Evolutionary conservation across 2,113 vertebrate species (phyloP).

Genomic region (Okapia johnstoni): DNA sequence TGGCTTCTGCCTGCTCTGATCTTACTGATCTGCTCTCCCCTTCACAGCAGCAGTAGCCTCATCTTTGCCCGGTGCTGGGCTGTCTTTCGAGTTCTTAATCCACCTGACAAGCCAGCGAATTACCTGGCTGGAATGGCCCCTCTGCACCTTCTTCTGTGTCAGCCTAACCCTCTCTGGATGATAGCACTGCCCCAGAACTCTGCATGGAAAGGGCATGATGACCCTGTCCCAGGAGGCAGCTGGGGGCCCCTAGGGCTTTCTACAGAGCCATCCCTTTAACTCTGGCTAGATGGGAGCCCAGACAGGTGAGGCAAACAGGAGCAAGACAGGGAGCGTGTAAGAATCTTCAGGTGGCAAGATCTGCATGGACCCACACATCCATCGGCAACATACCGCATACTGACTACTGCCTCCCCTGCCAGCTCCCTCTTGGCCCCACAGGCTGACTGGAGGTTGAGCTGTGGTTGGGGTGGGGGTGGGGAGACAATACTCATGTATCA

Average conservation of each 20-base stretch:
- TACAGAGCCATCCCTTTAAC: background rate
- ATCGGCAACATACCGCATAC: too few species aligned
- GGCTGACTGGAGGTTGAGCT: background rate
- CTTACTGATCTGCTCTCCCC: background rate
- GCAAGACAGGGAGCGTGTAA: background rate
- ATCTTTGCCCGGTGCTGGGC: background rate
- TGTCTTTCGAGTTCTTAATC: background rate
- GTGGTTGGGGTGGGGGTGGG: background rate
- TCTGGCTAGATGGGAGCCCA: slow-evolving; percentile 41
- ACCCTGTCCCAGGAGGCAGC: background rate
- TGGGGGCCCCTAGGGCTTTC: background rate
- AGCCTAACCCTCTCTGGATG: background rate
- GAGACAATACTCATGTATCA: background rate
- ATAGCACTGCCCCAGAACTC: background rate
- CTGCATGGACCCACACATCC: background rate
- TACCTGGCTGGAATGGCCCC: background rate
- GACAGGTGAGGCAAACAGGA: background rate
- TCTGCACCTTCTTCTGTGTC: background rate
- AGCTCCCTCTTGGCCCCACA: background rate
- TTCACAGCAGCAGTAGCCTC: background rate
- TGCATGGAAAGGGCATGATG: background rate
- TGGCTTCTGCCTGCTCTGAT: background rate
- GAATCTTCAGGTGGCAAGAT: background rate
- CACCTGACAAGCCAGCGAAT: background rate
- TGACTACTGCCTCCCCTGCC: background rate